Base-by-base conservation (phyloP, 2,888 invertebrate species). In the Drosophila neotestacea region DNA sequence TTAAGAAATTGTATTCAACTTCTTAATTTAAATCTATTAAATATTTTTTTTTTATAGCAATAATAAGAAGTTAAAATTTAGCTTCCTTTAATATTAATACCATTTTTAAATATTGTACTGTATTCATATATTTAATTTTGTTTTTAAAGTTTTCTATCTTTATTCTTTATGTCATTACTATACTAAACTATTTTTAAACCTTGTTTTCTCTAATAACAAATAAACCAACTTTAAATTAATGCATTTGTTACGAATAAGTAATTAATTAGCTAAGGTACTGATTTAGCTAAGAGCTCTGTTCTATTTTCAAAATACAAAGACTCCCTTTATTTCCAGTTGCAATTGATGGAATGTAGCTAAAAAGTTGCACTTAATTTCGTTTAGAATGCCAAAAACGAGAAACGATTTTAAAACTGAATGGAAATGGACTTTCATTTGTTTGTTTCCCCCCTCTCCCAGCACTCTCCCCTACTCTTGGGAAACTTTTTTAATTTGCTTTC, bases 401-500 rank as follows among this genome's bases (percentile, higher is more conserved):
- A 72, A 42, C 79, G 54, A 70, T 77, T 80, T 64, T 46, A 52
- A 66, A 70, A 64, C 58, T 46, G 55, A 47, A 64, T 52, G 44
- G 51, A 41, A 50, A 48, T 41, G 46, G 54, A 54, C 38, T 46
- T 32, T 16, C 47, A 51, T 70, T 66, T 61, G 66, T 70, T 66
- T 42, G 51, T 56, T 55, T 48, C 36, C 44, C n/a, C 22, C 44
- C 32, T 32, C 32, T 2, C 7, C 7, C 32, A 6, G 10, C 7
- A 38, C 52, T 7, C 11, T 56, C 60, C 52, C 34, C 36, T 63
- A 61, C 10, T 34, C 34, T 13, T 27, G 58, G 79, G 68, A 85
- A 85, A 85, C 73, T 85, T 85, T 88, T 86, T 86, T 88, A 88
- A 86, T 86, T 86, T 85, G 84, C 86, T 88, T 84, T 83, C 84